Conservation (phyloP, 1,140 invertebrate species). For the Penaeus indicus region DNA sequence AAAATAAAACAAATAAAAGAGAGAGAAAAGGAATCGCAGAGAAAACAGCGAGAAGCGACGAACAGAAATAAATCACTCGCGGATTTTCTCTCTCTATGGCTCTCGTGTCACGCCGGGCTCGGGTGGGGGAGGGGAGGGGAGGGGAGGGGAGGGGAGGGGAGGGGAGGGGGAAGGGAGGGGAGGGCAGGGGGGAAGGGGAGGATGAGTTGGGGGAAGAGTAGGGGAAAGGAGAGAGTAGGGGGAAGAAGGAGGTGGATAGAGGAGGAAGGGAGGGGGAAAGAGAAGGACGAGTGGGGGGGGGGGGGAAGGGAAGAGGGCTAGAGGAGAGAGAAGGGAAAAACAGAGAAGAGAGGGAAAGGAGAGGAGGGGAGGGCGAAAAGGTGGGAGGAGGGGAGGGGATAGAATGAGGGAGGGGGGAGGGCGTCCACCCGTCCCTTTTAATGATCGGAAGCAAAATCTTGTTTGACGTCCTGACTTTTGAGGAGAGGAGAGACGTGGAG, state of each 20-base stretch:
- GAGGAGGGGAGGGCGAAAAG: not conserved
- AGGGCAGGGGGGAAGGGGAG: not conserved
- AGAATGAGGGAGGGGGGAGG: not conserved
- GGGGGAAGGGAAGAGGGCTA: not conserved
- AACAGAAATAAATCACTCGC: too few relatives aligned
- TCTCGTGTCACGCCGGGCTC: too few relatives aligned
- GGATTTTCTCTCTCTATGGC: too few relatives aligned
- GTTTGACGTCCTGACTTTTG: not conserved
- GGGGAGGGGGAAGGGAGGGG: not conserved
- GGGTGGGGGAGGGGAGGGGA: not conserved
- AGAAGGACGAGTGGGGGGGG: not conserved
- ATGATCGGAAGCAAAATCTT: not conserved
- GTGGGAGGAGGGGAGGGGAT: not conserved
- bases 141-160: too few relatives aligned
- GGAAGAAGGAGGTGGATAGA: not conserved
- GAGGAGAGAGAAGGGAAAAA: slow-evolving; percentile 31
- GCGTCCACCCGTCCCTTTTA: not conserved
- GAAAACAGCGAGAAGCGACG: too few relatives aligned
- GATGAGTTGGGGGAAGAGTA: slow-evolving; percentile 11
- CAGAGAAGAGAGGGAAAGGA: slow-evolving; percentile 25
- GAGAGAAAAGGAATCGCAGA: too few relatives aligned
- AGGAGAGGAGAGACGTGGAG: too few relatives aligned
- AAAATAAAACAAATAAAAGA: too few relatives aligned
- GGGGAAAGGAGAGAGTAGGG: not conserved
- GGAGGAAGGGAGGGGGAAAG: not conserved